Evolutionary conservation across 1,140 invertebrate species (phyloP), one percentile per base, ranked within the genome.

Genomic region (Anthonomus grandis): DNA sequence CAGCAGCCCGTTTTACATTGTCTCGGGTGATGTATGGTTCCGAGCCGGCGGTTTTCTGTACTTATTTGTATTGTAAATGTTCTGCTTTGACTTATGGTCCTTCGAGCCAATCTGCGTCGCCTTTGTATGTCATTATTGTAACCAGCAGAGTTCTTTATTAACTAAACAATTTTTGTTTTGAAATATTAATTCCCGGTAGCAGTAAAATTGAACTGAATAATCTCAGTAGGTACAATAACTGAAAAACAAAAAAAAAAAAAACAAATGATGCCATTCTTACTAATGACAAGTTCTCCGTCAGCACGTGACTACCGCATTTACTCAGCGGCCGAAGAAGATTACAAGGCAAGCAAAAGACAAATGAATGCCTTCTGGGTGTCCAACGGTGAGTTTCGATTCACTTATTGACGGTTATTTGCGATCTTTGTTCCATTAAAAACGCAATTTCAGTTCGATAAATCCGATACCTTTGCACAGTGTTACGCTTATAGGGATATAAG

Each of bases 21-120:
- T 59, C 27, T 50, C 21, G 22, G 12, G 45, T 59, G 57, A 59
- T 59, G 34, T 36, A 59, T 59, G 23, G 48, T 38, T 48, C 57
- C 49, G 45, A 21, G 10, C 57, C 9, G 57, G 15, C 48, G 57
- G 38, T 59, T 59, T 37, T 39, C 48, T 59, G 57, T 59, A 52
- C 57, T 59, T 59, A 59, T 59, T 59, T 59, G 57, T 59, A 53
- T 59, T 59, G 57, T 59, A 59, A 59, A 59, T 59, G 57, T 52
- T 47, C 25, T 34, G 13, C 46, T 59, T 59, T 59, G 57, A 59
- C 57, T 59, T 52, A 59, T 53, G 57, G 57, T 27, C 24, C 25
- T 48, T 34, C 24, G 27, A 34, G 46, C 46, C 46, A 31, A 48
- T 48, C 36, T 48, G n/a, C n/a, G n/a, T n/a, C n/a, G n/a, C n/a